Conservation (phyloP, 1,140 invertebrate species). For the Hyles euphorbiae region DNA sequence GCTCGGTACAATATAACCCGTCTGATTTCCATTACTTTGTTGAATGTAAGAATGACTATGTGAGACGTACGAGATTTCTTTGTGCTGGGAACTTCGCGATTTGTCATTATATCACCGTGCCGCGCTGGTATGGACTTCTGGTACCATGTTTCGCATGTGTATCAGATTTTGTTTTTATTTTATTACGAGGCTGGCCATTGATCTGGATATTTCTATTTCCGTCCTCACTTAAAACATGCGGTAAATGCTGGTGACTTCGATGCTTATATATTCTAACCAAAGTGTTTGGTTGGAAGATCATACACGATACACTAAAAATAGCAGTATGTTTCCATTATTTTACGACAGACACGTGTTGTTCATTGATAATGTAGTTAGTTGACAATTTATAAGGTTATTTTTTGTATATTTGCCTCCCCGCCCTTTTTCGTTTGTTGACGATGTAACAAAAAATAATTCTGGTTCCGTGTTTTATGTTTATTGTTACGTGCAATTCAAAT, state of each 20-base stretch:
- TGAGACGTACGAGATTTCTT: conserved; percentile 10
- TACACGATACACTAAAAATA: no score
- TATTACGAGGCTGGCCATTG: background rate
- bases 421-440: no score
- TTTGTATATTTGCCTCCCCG: no score
- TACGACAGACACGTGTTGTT: no score
- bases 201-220: background rate
- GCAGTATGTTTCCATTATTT: no score
- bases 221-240: background rate
- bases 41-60: no score
- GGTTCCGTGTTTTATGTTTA: conserved; percentile 5
- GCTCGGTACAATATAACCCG: conserved; percentile 50
- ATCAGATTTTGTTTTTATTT: conserved; percentile 6
- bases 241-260: background rate
- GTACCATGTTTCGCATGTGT: conserved; percentile 24
- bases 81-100: conserved; percentile 22
- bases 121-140: conserved; percentile 29
- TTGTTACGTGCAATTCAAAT: background rate
- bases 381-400: no score
- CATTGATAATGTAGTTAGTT: no score
- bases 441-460: no score
- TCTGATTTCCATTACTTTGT: conserved; percentile 39
- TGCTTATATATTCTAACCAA: no score
- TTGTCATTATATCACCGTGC: conserved; percentile 33
- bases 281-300: no score